phyloP scores from a whole-genome alignment of 64 coral and sea anemone genomes.

The Acropora tenuis region DNA sequence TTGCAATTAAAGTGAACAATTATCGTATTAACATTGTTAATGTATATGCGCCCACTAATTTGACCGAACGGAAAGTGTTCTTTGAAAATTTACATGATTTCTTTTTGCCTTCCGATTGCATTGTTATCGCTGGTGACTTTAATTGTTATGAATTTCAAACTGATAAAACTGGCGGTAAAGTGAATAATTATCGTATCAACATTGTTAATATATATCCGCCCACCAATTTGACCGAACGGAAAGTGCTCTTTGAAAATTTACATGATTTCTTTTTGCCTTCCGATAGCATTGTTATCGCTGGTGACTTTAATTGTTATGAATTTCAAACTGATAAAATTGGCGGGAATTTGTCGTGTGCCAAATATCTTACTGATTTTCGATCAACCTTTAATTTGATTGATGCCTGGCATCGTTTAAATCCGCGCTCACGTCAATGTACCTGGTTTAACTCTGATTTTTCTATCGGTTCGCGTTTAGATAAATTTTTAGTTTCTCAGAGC shows the following conservation, averaged over 20 bases:
- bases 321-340: background rate
- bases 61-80: background rate
- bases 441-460: slow-evolving; percentile 13
- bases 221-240: background rate
- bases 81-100: too few species aligned
- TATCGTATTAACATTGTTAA: background rate
- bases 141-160: too few species aligned
- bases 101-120: background rate
- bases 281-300: background rate
- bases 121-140: too few species aligned
- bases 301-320: background rate
- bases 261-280: slow-evolving; percentile 1
- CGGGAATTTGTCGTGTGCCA: background rate
- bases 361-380: background rate
- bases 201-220: slow-evolving; percentile 33
- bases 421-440: background rate
- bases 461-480: slow-evolving; percentile 17
- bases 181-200: too few species aligned
- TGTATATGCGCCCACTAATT: background rate
- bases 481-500: background rate
- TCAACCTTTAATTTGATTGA: background rate
- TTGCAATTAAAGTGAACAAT: background rate
- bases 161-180: background rate
- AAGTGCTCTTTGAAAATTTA: background rate
- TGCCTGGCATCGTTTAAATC: slow-evolving; percentile 2